Base-by-base conservation (phyloP, 23 tunicate species). In the Styela clava region DNA sequence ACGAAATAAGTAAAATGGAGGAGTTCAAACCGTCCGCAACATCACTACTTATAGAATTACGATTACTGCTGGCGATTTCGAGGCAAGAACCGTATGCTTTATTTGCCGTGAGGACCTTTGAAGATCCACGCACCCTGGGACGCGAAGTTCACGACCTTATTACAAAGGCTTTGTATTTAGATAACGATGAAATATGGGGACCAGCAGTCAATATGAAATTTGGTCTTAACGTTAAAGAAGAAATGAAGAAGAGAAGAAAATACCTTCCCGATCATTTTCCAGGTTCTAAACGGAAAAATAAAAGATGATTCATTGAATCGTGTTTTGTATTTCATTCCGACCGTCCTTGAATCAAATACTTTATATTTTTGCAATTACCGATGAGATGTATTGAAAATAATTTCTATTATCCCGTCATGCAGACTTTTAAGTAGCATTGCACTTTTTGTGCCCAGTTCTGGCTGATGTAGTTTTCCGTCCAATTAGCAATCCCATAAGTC, bases 141-240 rank as follows among this genome's bases (percentile, higher is more conserved):
- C 81, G 85, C 7, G 98, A 84, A 32, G 74, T 88, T 16, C 98
- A 93, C 71, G 98, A 93, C 28, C 82, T 93, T 0, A 74, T 93
- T 24, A 83, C 81, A 21, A 87, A 93, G 74, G 98, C 89, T 28
- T 35, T 93, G 61, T 87, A 78, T 34, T 70, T 93, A 89, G 94
- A 87, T 56, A 68, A 93, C 63, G 83, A 93, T 81, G 98, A 93
- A 61, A 87, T 93, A n/a, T 93, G 98, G 98, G 98, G 98, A 2
- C 98, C 98, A 1, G 86, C 98, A 5, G 89, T 88, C 71, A 86
- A 93, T 68, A 87, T 93, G 94, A 84, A 76, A 31, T 93, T 84
- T 77, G 98, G 98, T 16, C 77, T 93, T 16, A 93, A 93, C 68
- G 83, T 93, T 20, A 93, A 93, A 62, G 93, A 93, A 80, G 98